These are phyloP conservation scores for Alcedo atthis DNA, from an alignment of 2,797 vertebrate genomes.

Conservation along the genomic window DNA sequence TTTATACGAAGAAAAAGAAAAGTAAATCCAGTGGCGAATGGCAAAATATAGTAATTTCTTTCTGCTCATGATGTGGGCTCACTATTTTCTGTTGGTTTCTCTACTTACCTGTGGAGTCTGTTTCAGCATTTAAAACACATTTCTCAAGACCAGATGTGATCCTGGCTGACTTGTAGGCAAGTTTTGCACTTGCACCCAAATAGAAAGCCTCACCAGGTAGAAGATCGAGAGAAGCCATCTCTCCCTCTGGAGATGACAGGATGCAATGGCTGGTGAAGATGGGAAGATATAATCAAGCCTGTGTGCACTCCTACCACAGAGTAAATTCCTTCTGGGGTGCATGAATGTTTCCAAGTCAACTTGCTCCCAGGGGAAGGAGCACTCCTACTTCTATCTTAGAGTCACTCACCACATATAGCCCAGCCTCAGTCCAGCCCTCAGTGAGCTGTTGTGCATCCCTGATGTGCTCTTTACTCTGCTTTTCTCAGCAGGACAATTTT, in stretches of 20 bases:
- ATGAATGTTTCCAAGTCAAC: not conserved
- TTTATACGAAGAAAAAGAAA: not conserved
- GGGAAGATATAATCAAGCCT: not conserved
- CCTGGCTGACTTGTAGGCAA: rapidly evolving
- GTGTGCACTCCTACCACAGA: rapidly evolving
- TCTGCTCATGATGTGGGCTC: not conserved
- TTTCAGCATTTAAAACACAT: not conserved
- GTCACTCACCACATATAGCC: rapidly evolving
- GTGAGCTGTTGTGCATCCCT: not conserved
- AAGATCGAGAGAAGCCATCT: not conserved
- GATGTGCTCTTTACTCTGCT: rapidly evolving
- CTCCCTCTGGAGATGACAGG: rapidly evolving
- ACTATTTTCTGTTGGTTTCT: not conserved
- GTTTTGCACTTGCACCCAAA: rapidly evolving
- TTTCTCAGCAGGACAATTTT: not conserved
- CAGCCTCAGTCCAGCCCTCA: not conserved
- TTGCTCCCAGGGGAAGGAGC: not conserved
- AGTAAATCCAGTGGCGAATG: not conserved
- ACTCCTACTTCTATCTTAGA: rapidly evolving
- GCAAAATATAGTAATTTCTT: not conserved
- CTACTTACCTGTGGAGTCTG: rapidly evolving
- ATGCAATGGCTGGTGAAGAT: not conserved
- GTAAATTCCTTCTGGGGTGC: not conserved
- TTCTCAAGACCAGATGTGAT: not conserved
- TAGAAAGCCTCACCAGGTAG: not conserved